phyloP scores from a whole-genome alignment of 2,888 invertebrate species.

The Ceramica pisi region DNA sequence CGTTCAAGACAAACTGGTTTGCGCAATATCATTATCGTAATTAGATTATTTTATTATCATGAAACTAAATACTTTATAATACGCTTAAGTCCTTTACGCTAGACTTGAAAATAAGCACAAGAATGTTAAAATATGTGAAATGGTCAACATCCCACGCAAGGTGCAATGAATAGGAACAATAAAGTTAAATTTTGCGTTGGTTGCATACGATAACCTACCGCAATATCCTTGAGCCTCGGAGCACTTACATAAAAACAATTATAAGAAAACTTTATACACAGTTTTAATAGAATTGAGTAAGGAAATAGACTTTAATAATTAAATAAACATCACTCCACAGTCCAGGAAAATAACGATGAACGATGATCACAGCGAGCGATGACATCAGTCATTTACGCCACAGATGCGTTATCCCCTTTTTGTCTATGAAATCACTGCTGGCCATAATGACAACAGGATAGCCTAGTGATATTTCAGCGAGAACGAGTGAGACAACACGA shows the following conservation, averaged over 20 bases:
- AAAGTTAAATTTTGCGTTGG: slow-evolving; percentile 72
- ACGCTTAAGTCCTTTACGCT: slow-evolving; percentile 15
- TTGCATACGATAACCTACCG: slow-evolving; percentile 73
- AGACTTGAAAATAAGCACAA: slow-evolving; percentile 25
- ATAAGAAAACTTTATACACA: slow-evolving; percentile 43
- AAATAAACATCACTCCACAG: slow-evolving; percentile 62
- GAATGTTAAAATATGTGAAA: slow-evolving; percentile 64
- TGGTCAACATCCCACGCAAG: slow-evolving; percentile 86
- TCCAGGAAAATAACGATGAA: slow-evolving; percentile 61
- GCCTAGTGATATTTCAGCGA: not conserved
- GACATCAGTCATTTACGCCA: slow-evolving; percentile 77
- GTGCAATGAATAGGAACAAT: slow-evolving; percentile 77
- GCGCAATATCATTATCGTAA: slow-evolving; percentile 38
- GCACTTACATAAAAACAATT: slow-evolving; percentile 52
- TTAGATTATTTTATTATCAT: slow-evolving; percentile 52
- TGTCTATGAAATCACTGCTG: slow-evolving; percentile 47
- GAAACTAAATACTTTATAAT: slow-evolving; percentile 7
- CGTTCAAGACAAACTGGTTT: slow-evolving; percentile 49
- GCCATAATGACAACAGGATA: slow-evolving; percentile 45
- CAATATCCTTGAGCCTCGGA: slow-evolving; percentile 73
- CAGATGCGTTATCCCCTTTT: slow-evolving; percentile 54
- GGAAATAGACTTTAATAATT: slow-evolving; percentile 47
- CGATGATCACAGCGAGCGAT: slow-evolving; percentile 75
- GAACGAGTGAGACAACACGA: slow-evolving; percentile 33
- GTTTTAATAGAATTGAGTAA: slow-evolving; percentile 46